These are phyloP conservation scores for Gadus macrocephalus DNA, from an alignment of 2,113 vertebrate genomes.

Conservation along the genomic window DNA sequence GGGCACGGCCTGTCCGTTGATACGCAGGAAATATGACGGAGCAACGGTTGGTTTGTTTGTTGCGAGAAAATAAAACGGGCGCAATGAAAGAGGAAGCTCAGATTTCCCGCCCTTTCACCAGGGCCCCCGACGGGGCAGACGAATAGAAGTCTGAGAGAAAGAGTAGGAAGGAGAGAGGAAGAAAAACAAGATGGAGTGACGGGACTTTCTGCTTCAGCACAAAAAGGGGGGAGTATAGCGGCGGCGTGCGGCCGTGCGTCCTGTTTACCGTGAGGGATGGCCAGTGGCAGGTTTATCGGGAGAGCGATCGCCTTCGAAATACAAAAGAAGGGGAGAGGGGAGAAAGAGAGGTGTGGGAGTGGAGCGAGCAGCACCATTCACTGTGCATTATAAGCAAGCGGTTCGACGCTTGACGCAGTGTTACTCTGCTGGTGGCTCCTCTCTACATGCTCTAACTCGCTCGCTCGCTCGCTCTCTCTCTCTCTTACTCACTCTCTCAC, in stretches of 20 bases:
- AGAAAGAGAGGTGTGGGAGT: neutral
- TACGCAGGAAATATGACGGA: slow-evolving; percentile 50
- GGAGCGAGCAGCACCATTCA: neutral
- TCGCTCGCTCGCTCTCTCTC: neutral
- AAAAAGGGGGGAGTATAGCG: too few relatives aligned
- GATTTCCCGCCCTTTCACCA: slow-evolving; percentile 27
- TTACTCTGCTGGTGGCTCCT: too few relatives aligned
- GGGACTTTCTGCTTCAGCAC: too few relatives aligned
- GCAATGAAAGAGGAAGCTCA: slow-evolving; percentile 48
- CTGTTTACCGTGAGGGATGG: neutral
- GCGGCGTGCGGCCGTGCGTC: too few relatives aligned
- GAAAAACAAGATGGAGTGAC: too few relatives aligned
- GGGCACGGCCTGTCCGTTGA: slow-evolving; percentile 24
- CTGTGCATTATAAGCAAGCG: neutral
- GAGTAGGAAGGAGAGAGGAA: too few relatives aligned
- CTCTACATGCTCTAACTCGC: neutral
- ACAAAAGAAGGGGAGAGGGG: neutral
- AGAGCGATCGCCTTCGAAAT: neutral
- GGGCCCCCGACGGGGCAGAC: too few relatives aligned
- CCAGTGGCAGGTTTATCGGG: neutral
- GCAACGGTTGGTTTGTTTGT: slow-evolving; percentile 50
- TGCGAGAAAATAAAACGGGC: slow-evolving; percentile 43
- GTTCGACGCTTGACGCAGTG: neutral
- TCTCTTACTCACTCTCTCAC: neutral
- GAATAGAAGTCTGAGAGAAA: too few relatives aligned